A percentile compares a stretch with the other conserved stretches of the same genome.
These are phyloP conservation scores for Lineus longissimus DNA, from an alignment of 1,140 invertebrate species.

Conservation along the genomic window DNA sequence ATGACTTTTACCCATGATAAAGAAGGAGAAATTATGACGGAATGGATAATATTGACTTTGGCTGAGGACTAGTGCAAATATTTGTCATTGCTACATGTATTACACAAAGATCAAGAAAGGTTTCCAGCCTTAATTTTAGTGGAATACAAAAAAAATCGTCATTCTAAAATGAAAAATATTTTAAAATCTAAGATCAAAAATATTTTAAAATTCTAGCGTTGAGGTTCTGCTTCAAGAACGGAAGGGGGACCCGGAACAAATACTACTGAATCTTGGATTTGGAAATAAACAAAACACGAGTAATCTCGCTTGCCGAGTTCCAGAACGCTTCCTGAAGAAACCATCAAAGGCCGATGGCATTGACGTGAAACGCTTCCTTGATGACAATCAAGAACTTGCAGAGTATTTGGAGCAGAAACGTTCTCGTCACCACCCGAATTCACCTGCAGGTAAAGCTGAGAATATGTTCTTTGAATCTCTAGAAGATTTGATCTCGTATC, in stretches of 20 bases:
- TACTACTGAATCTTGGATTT: constrained; percentile 2
- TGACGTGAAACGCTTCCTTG: neutral
- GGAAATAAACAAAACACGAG: neutral
- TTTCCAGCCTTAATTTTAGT: too few relatives aligned
- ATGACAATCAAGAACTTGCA: neutral
- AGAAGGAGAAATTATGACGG: too few relatives aligned
- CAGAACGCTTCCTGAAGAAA: neutral
- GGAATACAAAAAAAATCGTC: too few relatives aligned
- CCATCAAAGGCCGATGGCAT: neutral
- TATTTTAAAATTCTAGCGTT: neutral
- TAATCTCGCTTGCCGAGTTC: neutral
- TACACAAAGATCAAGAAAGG: too few relatives aligned
- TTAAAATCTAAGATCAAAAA: too few relatives aligned
- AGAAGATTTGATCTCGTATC: constrained; percentile 2
- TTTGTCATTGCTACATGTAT: too few relatives aligned
- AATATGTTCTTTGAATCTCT: constrained; percentile 1
- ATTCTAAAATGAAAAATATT: too few relatives aligned
- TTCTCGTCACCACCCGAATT: neutral
- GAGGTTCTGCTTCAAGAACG: neutral
- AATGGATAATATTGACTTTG: too few relatives aligned
- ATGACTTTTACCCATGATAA: too few relatives aligned
- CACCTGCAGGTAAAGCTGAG: constrained; percentile 3
- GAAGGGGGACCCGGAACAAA: constrained; percentile 3
- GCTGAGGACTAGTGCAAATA: too few relatives aligned
- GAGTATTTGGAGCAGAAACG: constrained; percentile 6